A percentile compares a stretch with the other conserved stretches of the same genome.
Evolutionary conservation across 2,888 invertebrate genomes (phyloP).

Genomic region (Apantesis nais): DNA sequence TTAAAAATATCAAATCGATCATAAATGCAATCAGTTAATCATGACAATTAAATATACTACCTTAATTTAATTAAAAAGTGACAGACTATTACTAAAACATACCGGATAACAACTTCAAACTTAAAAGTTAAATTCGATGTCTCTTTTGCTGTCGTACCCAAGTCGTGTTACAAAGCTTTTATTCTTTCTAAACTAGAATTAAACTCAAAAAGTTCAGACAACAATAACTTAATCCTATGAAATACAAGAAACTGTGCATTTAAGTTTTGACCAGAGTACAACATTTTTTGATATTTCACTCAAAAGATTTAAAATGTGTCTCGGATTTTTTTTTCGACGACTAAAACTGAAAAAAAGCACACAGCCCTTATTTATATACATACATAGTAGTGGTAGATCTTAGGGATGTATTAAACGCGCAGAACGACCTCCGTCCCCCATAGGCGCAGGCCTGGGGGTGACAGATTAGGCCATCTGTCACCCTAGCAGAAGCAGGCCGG

Average conservation of each 20-base stretch:
- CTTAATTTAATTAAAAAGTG: neutral
- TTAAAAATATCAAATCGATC: neutral
- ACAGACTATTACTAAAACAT: neutral
- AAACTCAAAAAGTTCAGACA: neutral
- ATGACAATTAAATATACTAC: too few species aligned
- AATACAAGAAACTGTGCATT: neutral
- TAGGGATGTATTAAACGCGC: too few species aligned
- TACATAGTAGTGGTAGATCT: too few species aligned
- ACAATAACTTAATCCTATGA: neutral
- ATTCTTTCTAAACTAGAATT: neutral
- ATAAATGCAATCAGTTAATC: neutral
- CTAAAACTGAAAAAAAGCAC: too few species aligned
- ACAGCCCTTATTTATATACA: too few species aligned
- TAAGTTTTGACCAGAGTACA: neutral
- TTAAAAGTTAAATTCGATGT: neutral
- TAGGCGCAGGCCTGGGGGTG: too few species aligned
- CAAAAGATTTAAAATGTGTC: too few species aligned
- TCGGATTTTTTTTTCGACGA: too few species aligned
- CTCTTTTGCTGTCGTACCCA: neutral
- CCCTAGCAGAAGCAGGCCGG: too few species aligned
- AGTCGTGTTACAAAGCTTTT: neutral
- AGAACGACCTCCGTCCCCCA: too few species aligned
- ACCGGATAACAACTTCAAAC: neutral
- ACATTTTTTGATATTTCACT: neutral
- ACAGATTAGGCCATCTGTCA: too few species aligned